These are phyloP conservation scores for Caenorhabditis sinica DNA, from an alignment of 2,888 invertebrate species.

Conservation along the genomic window DNA sequence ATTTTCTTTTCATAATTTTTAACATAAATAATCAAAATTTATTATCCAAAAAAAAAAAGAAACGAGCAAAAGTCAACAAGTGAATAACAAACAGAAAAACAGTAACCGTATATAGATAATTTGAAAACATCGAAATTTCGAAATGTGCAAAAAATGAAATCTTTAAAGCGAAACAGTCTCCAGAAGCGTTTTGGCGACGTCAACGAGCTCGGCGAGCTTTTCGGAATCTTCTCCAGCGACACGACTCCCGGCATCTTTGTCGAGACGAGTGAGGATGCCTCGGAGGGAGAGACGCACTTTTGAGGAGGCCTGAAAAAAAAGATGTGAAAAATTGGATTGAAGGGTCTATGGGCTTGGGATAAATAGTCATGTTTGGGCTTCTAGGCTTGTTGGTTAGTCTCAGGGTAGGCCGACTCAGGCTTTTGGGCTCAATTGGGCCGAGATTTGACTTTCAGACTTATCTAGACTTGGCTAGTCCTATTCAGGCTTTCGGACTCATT, in stretches of 20 bases:
- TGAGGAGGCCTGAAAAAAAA: constrained; percentile 56
- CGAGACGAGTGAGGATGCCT: constrained; percentile 47
- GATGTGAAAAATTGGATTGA: no score
- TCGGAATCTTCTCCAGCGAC: constrained; percentile 29
- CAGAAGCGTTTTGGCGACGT: constrained; percentile 36
- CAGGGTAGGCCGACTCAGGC: no score
- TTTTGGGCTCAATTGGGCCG: no score
- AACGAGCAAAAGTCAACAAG: neutral
- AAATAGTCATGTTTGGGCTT: no score
- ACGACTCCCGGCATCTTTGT: constrained; percentile 46
- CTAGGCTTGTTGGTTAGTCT: no score
- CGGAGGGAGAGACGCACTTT: constrained; percentile 55
- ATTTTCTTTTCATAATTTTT: neutral
- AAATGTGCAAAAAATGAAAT: neutral
- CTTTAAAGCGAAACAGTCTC: constrained; percentile 43
- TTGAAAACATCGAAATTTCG: neutral
- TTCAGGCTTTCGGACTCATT: no score
- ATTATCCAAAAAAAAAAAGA: neutral
- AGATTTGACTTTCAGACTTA: no score
- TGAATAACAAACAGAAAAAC: neutral
- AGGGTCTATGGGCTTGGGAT: no score
- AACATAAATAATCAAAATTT: constrained; percentile 17
- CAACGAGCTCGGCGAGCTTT: constrained; percentile 21
- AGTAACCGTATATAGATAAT: no score
- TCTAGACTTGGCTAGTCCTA: no score